Percentiles rank a stretch among this genome's conserved stretches.
These are phyloP conservation scores for Astur gentilis DNA, from an alignment of 2,113 vertebrate genomes.

Conservation along the genomic window DNA sequence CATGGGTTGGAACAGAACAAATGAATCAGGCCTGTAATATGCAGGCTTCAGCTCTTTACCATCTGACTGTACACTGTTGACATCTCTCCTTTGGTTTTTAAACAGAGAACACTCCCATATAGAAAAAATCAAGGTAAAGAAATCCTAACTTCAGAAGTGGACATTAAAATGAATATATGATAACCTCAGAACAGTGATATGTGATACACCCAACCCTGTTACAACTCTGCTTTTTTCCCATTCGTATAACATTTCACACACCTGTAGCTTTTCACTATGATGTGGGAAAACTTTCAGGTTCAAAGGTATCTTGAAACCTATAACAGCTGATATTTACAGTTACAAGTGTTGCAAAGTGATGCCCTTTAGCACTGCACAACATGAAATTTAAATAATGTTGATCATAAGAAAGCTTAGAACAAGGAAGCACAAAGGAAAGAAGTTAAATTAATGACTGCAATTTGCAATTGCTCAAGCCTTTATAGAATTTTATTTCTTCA, in stretches of 20 bases:
- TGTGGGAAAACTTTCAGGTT: neutral
- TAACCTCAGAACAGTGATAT: neutral
- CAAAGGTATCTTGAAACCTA: neutral
- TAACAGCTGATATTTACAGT: constrained; percentile 11
- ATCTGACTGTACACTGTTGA: neutral
- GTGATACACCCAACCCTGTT: neutral
- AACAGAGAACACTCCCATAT: neutral
- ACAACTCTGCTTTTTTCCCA: neutral
- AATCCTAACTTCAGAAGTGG: neutral
- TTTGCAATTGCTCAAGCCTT: neutral
- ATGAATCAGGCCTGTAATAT: constrained; percentile 30
- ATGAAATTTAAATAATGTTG: constrained; percentile 9
- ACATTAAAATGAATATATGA: neutral
- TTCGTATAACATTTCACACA: neutral
- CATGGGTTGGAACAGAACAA: constrained; percentile 13
- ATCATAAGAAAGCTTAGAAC: constrained; percentile 19
- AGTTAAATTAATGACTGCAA: neutral
- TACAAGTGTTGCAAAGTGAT: neutral
- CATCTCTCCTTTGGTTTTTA: neutral
- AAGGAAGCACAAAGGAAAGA: neutral
- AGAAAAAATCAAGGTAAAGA: neutral
- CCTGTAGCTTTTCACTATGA: neutral
- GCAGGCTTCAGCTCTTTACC: constrained; percentile 16
- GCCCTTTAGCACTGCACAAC: neutral
- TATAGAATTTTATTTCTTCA: neutral